phyloP scores from a whole-genome alignment of 2,888 invertebrate species.

The Heliconius ethilla region DNA sequence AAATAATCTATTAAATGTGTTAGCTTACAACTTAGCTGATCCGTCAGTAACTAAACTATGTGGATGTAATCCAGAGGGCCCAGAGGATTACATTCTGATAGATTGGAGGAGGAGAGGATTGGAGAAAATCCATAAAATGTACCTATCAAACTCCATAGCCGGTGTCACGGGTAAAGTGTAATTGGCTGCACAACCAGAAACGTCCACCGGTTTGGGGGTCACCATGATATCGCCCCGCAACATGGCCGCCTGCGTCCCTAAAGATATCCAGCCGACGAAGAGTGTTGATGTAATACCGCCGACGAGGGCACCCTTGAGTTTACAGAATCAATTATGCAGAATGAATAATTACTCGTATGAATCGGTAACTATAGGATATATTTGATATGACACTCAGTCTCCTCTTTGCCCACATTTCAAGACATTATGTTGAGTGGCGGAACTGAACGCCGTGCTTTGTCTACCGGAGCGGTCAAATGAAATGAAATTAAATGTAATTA shows the following conservation, averaged over 20 bases:
- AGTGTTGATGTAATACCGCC: conserved; percentile 84
- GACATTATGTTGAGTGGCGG: too few relatives aligned
- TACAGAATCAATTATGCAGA: not conserved
- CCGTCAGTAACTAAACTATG: too few relatives aligned
- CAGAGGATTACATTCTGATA: too few relatives aligned
- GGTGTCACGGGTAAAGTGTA: conserved; percentile 51
- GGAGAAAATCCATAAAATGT: conserved; percentile 19
- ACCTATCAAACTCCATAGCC: conserved; percentile 65
- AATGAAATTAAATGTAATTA: too few relatives aligned
- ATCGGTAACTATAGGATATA: too few relatives aligned
- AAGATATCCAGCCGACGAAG: conserved; percentile 85
- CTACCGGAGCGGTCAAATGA: too few relatives aligned
- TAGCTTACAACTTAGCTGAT: not conserved
- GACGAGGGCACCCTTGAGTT: conserved; percentile 78
- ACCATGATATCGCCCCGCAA: conserved; percentile 83
- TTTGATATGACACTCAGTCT: too few relatives aligned
- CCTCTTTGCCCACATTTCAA: too few relatives aligned
- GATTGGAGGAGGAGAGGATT: too few relatives aligned
- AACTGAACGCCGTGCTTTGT: too few relatives aligned
- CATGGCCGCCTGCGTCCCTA: conserved; percentile 86
- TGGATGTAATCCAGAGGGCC: too few relatives aligned
- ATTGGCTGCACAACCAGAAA: conserved; percentile 78
- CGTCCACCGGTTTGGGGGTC: conserved; percentile 83
- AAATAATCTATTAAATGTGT: not conserved
- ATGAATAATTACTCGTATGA: too few relatives aligned